Conservation (phyloP, 2,797 vertebrate species). For the Oophaga sylvatica region DNA sequence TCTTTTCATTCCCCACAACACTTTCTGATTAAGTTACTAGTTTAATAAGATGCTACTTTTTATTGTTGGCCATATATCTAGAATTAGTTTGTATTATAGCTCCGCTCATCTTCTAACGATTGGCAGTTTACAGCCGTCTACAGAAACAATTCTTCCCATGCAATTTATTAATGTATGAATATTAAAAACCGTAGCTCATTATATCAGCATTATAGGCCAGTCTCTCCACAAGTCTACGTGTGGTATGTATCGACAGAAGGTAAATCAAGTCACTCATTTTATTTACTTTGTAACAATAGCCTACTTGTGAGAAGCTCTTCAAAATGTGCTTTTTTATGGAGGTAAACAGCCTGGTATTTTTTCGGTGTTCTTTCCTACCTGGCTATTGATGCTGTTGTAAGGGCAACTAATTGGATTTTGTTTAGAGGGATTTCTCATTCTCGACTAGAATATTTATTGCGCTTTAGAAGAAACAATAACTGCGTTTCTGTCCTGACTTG, state of each 20-base stretch:
- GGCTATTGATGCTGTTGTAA: conserved; percentile 37
- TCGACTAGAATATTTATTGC: conserved; percentile 37
- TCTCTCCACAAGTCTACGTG: conserved; percentile 6
- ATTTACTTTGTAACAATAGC: conserved; percentile 43
- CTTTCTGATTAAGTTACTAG: conserved; percentile 13
- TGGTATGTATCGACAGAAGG: conserved; percentile 28
- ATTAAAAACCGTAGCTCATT: conserved; percentile 34
- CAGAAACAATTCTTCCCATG: not conserved
- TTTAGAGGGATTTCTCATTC: conserved; percentile 35
- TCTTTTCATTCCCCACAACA: not conserved
- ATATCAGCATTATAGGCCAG: conserved; percentile 18
- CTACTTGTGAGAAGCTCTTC: conserved; percentile 16
- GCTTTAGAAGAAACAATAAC: conserved; percentile 42
- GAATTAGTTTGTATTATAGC: conserved; percentile 11
- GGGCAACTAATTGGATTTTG: conserved; percentile 52
- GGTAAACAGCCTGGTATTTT: conserved; percentile 1
- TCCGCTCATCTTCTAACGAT: conserved; percentile 14
- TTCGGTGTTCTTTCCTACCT: conserved; percentile 32
- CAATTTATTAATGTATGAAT: conserved; percentile 39
- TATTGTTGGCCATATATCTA: conserved; percentile 27
- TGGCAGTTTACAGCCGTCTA: conserved; percentile 9
- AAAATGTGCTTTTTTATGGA: conserved; percentile 35
- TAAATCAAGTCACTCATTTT: conserved; percentile 26
- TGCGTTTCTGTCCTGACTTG: conserved; percentile 22
- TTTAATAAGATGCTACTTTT: conserved; percentile 14